Percentiles rank a stretch among this genome's conserved stretches.
phyloP scores from a whole-genome alignment of 2,797 vertebrate genomes.

The Brachymystax lenok region DNA sequence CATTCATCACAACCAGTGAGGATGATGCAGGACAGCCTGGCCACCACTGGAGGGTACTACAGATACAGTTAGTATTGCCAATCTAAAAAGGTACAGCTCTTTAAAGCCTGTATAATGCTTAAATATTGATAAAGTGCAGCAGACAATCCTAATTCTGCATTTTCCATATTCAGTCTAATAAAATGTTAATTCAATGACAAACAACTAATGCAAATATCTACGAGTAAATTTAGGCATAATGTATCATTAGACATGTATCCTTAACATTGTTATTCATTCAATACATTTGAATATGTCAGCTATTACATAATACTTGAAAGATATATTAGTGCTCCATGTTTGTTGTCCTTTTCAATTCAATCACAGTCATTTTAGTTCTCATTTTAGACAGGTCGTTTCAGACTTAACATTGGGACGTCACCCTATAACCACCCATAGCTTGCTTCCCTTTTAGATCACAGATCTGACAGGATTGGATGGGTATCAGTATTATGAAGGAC shows the following conservation, averaged over 20 bases:
- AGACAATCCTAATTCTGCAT: constrained; percentile 43
- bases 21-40: constrained; percentile 36
- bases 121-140: constrained; percentile 73
- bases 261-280: constrained; percentile 52
- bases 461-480: not conserved
- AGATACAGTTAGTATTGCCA: constrained; percentile 38
- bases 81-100: constrained; percentile 57
- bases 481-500: not conserved
- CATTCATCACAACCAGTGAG: constrained; percentile 41
- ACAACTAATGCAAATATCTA: constrained; percentile 54
- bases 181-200: constrained; percentile 52
- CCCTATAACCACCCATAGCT: constrained; percentile 8
- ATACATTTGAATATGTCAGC: constrained; percentile 51
- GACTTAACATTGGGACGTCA: not conserved
- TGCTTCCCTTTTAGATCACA: constrained; percentile 4
- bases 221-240: constrained; percentile 34
- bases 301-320: constrained; percentile 53
- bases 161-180: constrained; percentile 49
- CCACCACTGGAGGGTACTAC: constrained; percentile 51
- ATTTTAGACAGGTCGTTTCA: not conserved
- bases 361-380: not conserved
- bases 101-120: constrained; percentile 52
- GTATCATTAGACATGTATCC: constrained; percentile 59
- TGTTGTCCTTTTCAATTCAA: constrained; percentile 20
- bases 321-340: constrained; percentile 69